Evolutionary conservation across 2,113 vertebrate species (phyloP), one percentile per base, ranked within the genome.

Genomic region (Notarius lentiginosus): DNA sequence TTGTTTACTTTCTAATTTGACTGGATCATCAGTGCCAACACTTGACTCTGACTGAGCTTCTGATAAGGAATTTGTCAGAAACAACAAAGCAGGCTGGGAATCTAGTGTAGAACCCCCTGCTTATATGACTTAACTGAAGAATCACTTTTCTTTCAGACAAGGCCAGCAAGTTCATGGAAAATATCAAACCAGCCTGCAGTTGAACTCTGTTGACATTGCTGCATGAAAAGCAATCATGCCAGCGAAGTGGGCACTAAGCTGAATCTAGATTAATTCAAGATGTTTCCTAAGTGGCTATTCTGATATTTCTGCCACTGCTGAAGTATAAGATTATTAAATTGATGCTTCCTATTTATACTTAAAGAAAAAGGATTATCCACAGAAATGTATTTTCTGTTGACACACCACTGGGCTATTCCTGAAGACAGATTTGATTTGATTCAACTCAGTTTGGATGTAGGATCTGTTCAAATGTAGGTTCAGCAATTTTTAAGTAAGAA

Each of bases 351-450:
- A 55, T 56, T 27, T 79, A 55, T 79, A 56, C 51, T 79, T 27
- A 22, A 41, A 76, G 47, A 79, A 30, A 30, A 58, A 79, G 2
- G 9, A 58, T 79, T 58, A 34, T 20, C 15, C 55, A 58, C 30
- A 27, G n/a, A 56, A 56, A 30, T 30, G 14, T 56, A 17, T 79
- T 30, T 56, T 56, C n/a, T 18, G 12, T 56, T 79, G 53, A n/a
- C 76, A 30, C 53, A 79, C 7, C 15, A 58, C 7, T 20, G 24
- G 22, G 41, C 34, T 73, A 47, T 20, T 72, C 68, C 30, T 72
- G 30, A 72, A 72, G 47, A n/a, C 75, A 79, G 51, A 79, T 79
- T 79, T 79, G 24, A 77, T 12, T 27, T 4, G 75, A 77, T 77
- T 27, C 55, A 77, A 53, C 2, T 55, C 15, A 14, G 27, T 55